phyloP scores from a whole-genome alignment of 2,113 vertebrate species.

The Chascanopsetta lugubris region DNA sequence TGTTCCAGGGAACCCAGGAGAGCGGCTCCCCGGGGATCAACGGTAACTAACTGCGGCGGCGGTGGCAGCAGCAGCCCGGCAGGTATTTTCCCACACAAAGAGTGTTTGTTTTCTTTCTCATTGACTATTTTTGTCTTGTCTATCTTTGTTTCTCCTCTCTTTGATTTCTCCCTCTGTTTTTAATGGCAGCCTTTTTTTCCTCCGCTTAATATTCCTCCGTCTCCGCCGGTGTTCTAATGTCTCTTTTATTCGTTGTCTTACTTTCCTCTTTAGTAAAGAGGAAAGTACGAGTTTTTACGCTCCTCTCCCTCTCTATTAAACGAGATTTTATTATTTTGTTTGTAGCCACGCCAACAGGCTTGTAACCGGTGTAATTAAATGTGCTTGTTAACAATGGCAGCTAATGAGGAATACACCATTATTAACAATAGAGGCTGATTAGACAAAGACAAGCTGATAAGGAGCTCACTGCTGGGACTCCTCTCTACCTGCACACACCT shows the following conservation, averaged over 20 bases:
- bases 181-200: conserved; percentile 11
- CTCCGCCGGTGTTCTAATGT: background rate
- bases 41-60: conserved; percentile 37
- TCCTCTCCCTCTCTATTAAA: conserved; percentile 31
- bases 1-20: conserved; percentile 58
- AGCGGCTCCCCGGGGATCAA: conserved; percentile 46
- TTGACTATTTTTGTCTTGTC: conserved; percentile 45
- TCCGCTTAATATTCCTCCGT: conserved; percentile 24
- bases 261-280: background rate
- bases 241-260: background rate
- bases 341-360: conserved; percentile 88
- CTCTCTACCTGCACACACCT: conserved; percentile 71
- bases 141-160: conserved; percentile 38
- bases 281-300: too few species aligned
- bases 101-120: conserved; percentile 66
- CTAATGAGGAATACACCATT: conserved; percentile 94
- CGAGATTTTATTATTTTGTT: conserved; percentile 87
- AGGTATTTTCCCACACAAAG: conserved; percentile 72
- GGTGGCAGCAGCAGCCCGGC: conserved; percentile 56
- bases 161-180: background rate
- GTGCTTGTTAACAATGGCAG: conserved; percentile 90
- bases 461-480: conserved; percentile 32
- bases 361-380: conserved; percentile 94
- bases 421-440: conserved; percentile 90
- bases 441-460: conserved; percentile 69